A percentile compares a stretch with the other conserved stretches of the same genome.
Evolutionary conservation across 2,888 invertebrate genomes (phyloP).

Genomic region (Sesia bembeciformis): DNA sequence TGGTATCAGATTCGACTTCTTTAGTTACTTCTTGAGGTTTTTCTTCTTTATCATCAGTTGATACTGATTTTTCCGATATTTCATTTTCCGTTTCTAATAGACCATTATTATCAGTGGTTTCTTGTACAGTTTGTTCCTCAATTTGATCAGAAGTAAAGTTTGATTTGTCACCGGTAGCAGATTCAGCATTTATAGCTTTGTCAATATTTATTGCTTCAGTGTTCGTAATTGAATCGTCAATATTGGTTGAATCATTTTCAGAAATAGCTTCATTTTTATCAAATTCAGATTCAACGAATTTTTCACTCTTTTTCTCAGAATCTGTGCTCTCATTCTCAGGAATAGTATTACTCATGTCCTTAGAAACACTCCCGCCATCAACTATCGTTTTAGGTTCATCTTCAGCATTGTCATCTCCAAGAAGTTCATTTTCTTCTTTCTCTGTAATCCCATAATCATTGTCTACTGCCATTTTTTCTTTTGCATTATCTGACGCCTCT

Average conservation of each 20-base stretch:
- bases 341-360: conserved; percentile 1
- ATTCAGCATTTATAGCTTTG: neutral
- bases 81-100: neutral
- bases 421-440: conserved; percentile 1
- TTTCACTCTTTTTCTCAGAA: conserved; percentile 1
- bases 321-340: conserved; percentile 2
- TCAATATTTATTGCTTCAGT: neutral
- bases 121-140: too few relatives aligned
- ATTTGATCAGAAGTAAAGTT: too few relatives aligned
- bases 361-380: neutral
- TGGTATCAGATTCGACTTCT: conserved; percentile 4
- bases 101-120: too few relatives aligned
- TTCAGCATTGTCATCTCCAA: conserved; percentile 2
- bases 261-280: neutral
- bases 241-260: neutral
- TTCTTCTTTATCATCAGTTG: conserved; percentile 10
- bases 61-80: conserved; percentile 3
- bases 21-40: neutral
- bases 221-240: conserved; percentile 20
- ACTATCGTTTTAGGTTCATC: conserved; percentile 3
- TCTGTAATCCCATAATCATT: conserved; percentile 5
- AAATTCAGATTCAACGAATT: conserved; percentile 2
- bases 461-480: conserved; percentile 4
- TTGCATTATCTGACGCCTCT: neutral
- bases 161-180: neutral